Evolutionary conservation across 1,140 invertebrate species (phyloP).

Genomic region (Metopolophium dirhodum): DNA sequence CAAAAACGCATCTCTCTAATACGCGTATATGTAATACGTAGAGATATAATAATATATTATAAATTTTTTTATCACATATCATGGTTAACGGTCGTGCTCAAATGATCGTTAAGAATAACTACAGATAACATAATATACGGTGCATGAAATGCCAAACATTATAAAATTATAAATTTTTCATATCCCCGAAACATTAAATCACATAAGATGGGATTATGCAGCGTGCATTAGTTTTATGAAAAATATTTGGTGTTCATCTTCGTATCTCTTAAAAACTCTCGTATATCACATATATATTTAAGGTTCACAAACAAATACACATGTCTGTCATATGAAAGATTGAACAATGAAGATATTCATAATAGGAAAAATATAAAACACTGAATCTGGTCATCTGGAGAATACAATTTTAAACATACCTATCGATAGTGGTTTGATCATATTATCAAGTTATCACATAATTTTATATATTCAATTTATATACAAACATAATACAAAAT

Average conservation of each 20-base stretch:
- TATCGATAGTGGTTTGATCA: neutral
- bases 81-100: neutral
- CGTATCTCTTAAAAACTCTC: neutral
- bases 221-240: neutral
- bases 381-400: neutral
- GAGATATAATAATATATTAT: neutral
- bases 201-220: neutral
- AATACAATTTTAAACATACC: neutral
- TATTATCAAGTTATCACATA: neutral
- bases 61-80: neutral
- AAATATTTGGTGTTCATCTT: neutral
- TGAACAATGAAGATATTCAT: neutral
- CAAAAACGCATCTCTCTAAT: neutral
- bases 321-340: neutral
- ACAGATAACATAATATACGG: neutral
- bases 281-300: neutral
- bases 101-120: conserved; percentile 33
- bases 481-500: too few relatives aligned
- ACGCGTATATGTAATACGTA: neutral
- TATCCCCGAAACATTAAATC: neutral
- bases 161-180: neutral
- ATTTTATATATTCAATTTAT: neutral
- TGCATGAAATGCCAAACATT: neutral
- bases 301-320: neutral
- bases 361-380: neutral